phyloP scores from a whole-genome alignment of 2,113 vertebrate species.

The Dipodomys stephensi region DNA sequence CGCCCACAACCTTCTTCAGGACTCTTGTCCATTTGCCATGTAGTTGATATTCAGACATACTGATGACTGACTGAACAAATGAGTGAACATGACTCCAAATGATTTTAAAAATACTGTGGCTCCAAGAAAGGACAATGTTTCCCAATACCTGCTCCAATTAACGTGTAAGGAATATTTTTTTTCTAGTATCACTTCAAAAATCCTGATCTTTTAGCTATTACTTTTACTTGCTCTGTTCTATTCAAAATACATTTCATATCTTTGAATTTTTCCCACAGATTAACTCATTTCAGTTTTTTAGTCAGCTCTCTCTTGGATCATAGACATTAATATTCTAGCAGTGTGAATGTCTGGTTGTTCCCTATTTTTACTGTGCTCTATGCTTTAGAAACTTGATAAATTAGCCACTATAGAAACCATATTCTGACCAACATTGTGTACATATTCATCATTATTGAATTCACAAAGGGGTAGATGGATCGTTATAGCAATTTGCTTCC shows the following conservation, averaged over 20 bases:
- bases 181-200: background rate
- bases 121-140: background rate
- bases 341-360: background rate
- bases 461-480: background rate
- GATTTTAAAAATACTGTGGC: background rate
- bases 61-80: background rate
- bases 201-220: background rate
- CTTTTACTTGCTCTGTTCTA: background rate
- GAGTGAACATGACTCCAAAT: background rate
- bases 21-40: background rate
- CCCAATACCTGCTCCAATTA: background rate
- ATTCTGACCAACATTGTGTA: background rate
- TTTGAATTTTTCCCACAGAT: background rate
- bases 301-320: background rate
- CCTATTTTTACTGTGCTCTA: background rate
- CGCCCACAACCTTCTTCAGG: background rate
- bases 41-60: background rate
- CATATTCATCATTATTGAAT: background rate
- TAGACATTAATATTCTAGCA: background rate
- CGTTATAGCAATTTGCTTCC: background rate
- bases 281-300: slow-evolving; percentile 20
- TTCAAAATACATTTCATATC: slow-evolving; percentile 2
- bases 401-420: background rate
- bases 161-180: background rate
- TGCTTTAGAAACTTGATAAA: slow-evolving; percentile 9